These are phyloP conservation scores for Eucidaris tribuloides DNA, from an alignment of 35 echinoderm and acorn worm genomes.

Conservation along the genomic window DNA sequence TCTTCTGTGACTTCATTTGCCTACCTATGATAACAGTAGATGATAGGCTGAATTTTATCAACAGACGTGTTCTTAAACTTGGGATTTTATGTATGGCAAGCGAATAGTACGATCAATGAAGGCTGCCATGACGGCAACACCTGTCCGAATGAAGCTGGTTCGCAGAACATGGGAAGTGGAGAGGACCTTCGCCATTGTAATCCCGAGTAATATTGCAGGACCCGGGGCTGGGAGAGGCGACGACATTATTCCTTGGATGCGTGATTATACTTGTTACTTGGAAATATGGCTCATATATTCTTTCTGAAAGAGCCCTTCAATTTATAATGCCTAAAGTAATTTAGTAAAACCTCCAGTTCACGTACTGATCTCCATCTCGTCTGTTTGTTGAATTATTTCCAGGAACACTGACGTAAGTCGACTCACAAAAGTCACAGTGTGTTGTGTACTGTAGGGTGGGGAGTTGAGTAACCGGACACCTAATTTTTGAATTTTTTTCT, in stretches of 20 bases:
- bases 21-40: no score
- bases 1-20: no score
- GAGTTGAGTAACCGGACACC: no score
- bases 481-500: no score
- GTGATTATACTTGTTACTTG: neutral
- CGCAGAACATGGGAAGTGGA: slow-evolving; percentile 93
- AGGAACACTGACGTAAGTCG: neutral
- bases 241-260: neutral
- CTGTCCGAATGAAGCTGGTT: slow-evolving; percentile 86
- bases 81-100: no score
- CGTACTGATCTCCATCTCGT: no score
- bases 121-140: slow-evolving; percentile 26
- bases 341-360: neutral
- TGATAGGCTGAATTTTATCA: no score
- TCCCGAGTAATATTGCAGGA: slow-evolving; percentile 28
- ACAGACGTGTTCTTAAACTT: no score
- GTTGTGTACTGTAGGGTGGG: neutral
- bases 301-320: no score
- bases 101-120: no score
- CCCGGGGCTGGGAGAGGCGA: neutral
- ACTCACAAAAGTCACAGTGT: neutral
- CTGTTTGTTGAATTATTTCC: neutral
- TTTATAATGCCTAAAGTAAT: neutral
- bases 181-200: slow-evolving; percentile 68
- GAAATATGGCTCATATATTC: no score